phyloP scores from a whole-genome alignment of 2,888 invertebrate genomes.

The Latrodectus hesperus region DNA sequence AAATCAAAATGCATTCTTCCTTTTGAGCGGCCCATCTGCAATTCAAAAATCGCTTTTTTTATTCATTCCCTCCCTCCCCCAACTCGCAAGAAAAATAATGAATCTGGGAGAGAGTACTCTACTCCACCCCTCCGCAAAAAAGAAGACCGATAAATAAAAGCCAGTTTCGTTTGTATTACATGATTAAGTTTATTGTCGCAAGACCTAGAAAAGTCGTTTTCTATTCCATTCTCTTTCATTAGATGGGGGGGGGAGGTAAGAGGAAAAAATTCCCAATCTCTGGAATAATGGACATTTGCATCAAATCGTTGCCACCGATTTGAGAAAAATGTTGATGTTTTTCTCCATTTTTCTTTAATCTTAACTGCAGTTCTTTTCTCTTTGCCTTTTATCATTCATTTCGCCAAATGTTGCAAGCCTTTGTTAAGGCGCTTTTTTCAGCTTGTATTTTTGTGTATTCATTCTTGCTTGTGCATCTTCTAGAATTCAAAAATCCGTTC shows the following conservation, averaged over 20 bases:
- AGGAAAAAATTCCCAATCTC: neutral
- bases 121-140: neutral
- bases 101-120: neutral
- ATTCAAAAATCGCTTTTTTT: neutral
- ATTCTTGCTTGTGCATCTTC: no score
- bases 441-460: no score
- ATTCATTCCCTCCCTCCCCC: no score
- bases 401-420: neutral
- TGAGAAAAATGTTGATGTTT: slow-evolving; percentile 3
- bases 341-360: neutral
- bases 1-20: neutral
- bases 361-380: neutral
- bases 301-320: slow-evolving; percentile 1
- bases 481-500: no score
- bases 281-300: slow-evolving; percentile 2
- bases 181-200: slow-evolving; percentile 5
- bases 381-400: neutral
- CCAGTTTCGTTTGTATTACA: slow-evolving; percentile 5
- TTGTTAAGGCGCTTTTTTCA: neutral
- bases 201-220: neutral
- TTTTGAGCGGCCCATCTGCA: neutral
- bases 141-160: neutral
- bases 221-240: neutral
- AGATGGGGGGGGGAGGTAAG: neutral
- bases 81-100: neutral